phyloP scores from a whole-genome alignment of 2,888 invertebrate species.

The Sympetrum striolatum region DNA sequence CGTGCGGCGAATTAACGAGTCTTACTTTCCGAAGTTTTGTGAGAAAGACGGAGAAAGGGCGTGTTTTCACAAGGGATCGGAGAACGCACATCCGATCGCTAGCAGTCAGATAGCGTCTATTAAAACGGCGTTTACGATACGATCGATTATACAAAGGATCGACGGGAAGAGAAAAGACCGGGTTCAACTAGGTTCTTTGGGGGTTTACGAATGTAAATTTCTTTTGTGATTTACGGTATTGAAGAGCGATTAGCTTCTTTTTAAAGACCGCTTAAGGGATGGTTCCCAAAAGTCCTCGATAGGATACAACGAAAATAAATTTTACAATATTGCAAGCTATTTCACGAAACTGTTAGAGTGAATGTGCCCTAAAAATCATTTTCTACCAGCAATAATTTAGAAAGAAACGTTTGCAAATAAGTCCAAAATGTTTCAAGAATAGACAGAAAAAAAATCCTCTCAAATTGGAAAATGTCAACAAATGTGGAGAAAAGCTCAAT shows the following conservation, averaged over 20 bases:
- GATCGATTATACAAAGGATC: background rate
- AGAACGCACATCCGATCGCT: background rate
- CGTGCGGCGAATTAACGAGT: constrained; percentile 31
- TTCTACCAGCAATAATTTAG: too few relatives aligned
- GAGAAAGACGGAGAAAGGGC: constrained; percentile 14
- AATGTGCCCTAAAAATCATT: too few relatives aligned
- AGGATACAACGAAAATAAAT: too few relatives aligned
- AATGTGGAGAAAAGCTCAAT: too few relatives aligned
- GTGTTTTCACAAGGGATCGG: background rate
- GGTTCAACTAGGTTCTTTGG: background rate
- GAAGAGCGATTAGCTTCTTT: background rate
- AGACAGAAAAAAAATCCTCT: too few relatives aligned
- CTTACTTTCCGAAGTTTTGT: constrained; percentile 30
- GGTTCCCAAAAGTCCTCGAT: too few relatives aligned
- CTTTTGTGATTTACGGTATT: background rate
- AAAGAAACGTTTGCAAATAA: too few relatives aligned
- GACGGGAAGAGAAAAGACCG: background rate
- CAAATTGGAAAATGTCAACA: too few relatives aligned
- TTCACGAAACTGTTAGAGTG: too few relatives aligned
- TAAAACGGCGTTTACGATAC: background rate
- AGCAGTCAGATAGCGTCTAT: background rate
- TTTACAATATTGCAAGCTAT: too few relatives aligned
- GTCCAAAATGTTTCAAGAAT: too few relatives aligned
- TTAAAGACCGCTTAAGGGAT: too few relatives aligned
- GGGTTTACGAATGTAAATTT: background rate